Percentiles rank a stretch among this genome's conserved stretches.
Conservation (phyloP, 2,113 vertebrate species). For the Chionomys nivalis region DNA sequence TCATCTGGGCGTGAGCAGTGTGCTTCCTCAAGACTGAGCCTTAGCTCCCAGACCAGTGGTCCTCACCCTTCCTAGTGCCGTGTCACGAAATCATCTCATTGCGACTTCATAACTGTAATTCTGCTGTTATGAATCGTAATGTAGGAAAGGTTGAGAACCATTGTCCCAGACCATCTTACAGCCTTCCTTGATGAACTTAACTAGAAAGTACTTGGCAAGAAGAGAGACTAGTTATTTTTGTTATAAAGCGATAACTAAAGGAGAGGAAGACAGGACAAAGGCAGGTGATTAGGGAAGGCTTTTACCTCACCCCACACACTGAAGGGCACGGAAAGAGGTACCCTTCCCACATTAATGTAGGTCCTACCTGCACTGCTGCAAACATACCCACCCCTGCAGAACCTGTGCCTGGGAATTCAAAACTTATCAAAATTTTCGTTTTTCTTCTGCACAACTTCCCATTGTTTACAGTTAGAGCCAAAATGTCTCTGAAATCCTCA, state of each 20-base stretch:
- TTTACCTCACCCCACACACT: background rate
- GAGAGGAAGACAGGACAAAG: background rate
- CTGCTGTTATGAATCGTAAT: background rate
- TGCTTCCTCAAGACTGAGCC: fast-evolving
- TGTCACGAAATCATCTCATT: background rate
- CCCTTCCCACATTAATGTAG: background rate
- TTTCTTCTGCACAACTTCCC: background rate
- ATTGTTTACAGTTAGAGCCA: background rate
- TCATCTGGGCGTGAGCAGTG: background rate
- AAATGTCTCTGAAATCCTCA: background rate
- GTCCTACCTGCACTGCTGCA: background rate
- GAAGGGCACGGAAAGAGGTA: background rate
- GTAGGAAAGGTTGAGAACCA: background rate
- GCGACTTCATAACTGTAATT: background rate
- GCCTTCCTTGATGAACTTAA: background rate
- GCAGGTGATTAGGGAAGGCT: no score
- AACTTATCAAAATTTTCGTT: background rate
- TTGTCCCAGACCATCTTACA: background rate
- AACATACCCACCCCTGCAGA: background rate
- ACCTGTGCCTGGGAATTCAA: background rate
- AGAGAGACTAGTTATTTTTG: background rate
- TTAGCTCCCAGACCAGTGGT: background rate
- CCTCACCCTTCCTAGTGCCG: background rate
- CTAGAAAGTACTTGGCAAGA: background rate
- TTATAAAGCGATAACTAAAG: background rate